These are phyloP conservation scores for Tupaia tana DNA, from an alignment of 2,113 vertebrate species.

Conservation along the genomic window DNA sequence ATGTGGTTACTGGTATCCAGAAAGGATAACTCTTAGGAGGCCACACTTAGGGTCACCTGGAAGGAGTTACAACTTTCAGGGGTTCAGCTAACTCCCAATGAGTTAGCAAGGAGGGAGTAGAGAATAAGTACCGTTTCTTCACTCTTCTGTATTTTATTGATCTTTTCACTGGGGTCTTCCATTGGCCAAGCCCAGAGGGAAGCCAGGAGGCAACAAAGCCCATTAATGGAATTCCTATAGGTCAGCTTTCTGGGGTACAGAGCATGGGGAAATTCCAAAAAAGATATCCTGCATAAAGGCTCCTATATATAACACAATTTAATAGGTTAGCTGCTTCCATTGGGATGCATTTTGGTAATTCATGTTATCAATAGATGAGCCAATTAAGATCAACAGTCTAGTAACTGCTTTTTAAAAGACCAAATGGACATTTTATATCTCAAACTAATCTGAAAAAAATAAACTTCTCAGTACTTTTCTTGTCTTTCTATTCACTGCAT, in stretches of 20 bases:
- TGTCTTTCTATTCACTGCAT: background rate
- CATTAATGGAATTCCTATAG: background rate
- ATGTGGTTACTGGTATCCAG: background rate
- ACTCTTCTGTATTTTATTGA: background rate
- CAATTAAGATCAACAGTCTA: background rate
- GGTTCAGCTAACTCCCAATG: background rate
- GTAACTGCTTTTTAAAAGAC: background rate
- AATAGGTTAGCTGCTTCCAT: background rate
- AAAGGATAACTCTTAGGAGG: background rate
- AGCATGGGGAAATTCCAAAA: background rate
- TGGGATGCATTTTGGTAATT: background rate
- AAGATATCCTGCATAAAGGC: background rate
- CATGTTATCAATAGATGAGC: background rate
- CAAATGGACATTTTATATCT: background rate
- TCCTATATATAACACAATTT: background rate
- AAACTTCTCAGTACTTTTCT: background rate
- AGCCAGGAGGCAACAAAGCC: background rate
- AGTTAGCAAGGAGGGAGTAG: background rate
- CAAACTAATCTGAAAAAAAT: conserved; percentile 9
- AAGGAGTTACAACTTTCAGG: background rate
- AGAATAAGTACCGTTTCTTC: background rate
- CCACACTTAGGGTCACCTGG: background rate
- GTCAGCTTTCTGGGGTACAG: background rate
- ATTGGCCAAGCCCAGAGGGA: background rate
- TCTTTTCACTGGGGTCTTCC: background rate